Base-by-base conservation (phyloP, 1,140 invertebrate species). In the Drosophila aff. region DNA sequence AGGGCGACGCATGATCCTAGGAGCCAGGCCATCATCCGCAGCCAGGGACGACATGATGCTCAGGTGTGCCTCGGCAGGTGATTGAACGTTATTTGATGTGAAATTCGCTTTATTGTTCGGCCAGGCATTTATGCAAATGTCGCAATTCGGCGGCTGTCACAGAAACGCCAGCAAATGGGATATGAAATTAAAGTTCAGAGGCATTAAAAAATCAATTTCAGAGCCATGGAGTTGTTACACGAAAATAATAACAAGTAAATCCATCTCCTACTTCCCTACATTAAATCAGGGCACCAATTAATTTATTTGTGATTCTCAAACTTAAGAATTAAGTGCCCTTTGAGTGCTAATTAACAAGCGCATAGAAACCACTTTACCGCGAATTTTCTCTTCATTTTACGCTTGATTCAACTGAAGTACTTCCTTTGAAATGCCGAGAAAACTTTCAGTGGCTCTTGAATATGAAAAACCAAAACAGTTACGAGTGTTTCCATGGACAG, bases 41-140 rank as follows among this genome's bases (percentile, higher is more conserved):
- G 28, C 26, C 26, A 16, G 47, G 47, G 23, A 16, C 28, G 47
- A 49, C n/a, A 23, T 28, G 43, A 11, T 68, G 49, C 66, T 41
- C 28, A 49, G 64, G 36, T 58, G 68, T 36, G 67, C 28, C 55
- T 63, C 28, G 59, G n/a, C 76, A 79, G 59, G 72, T 85, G 82
- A 86, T 86, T 85, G 82, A 86, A 79, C 71, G 62, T 79, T 79
- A 86, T 82, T 85, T 85, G 82, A 82, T 82, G 82, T 61, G 82
- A 71, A 85, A 66, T 84, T 63, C 49, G 16, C 66, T 80, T 68
- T 60, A 73, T 72, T 61, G 63, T 66, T 55, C 41, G 31, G 43
- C 47, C 47, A 61, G 60, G 64, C 79, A 71, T 78, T 85, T 85
- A 81, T 85, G 82, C 41, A 81, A 81, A 78, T 85, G 64, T 74